phyloP scores from a whole-genome alignment of 92 coral and sea anemone species.

The Porites cylindrica region DNA sequence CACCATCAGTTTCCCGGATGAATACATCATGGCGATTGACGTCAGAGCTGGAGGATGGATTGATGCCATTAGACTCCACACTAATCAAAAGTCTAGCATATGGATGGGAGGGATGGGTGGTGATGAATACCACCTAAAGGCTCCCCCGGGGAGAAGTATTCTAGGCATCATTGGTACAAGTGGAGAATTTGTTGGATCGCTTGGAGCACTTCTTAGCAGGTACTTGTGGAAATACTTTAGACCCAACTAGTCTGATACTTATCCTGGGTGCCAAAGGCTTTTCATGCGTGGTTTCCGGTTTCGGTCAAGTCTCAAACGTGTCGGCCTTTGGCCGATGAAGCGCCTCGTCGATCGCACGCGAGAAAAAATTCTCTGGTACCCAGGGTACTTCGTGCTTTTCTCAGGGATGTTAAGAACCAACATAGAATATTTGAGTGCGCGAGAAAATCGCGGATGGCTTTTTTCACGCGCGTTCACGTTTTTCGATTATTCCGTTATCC shows the following conservation, averaged over 20 bases:
- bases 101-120: slow-evolving; percentile 99
- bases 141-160: slow-evolving; percentile 70
- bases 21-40: slow-evolving; percentile 82
- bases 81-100: slow-evolving; percentile 89
- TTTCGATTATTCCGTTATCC: too few relatives aligned
- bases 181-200: slow-evolving; percentile 82
- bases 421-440: too few relatives aligned
- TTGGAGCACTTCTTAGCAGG: slow-evolving; percentile 85
- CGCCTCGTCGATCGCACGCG: too few relatives aligned
- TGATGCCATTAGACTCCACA: slow-evolving; percentile 93
- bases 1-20: slow-evolving; percentile 72
- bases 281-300: too few relatives aligned
- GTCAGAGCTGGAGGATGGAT: slow-evolving; percentile 97
- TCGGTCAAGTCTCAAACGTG: too few relatives aligned
- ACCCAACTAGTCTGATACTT: neutral
- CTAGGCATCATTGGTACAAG: slow-evolving; percentile 88
- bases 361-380: too few relatives aligned
- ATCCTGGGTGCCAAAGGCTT: too few relatives aligned
- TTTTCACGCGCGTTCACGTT: too few relatives aligned
- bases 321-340: too few relatives aligned
- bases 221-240: neutral
- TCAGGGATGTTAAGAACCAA: too few relatives aligned
- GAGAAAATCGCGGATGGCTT: too few relatives aligned
- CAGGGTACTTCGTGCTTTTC: too few relatives aligned
- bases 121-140: slow-evolving; percentile 73